Conservation (phyloP, 2,888 invertebrate species). For the Drosophila mayaguana region DNA sequence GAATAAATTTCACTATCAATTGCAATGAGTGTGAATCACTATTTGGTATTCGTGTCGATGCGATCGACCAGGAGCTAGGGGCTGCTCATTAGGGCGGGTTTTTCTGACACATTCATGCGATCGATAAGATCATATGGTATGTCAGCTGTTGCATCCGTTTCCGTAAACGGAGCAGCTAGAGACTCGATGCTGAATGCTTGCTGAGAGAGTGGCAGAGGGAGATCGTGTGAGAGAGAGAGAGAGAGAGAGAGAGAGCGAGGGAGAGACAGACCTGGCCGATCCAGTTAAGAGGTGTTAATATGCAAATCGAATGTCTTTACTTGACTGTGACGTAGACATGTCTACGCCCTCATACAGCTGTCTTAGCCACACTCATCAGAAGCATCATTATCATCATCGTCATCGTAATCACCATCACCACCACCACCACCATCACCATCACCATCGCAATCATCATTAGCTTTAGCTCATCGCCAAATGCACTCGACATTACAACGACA, state of each 20-base stretch:
- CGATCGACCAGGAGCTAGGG: slow-evolving; percentile 49
- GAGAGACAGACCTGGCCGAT: slow-evolving; percentile 24
- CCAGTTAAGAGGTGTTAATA: slow-evolving; percentile 70
- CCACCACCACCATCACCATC: slow-evolving; percentile 20
- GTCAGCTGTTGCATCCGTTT: slow-evolving; percentile 69
- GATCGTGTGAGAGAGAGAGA: not conserved
- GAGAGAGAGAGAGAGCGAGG: not conserved
- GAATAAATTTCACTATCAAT: slow-evolving; percentile 29
- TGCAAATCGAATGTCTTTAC: slow-evolving; percentile 54
- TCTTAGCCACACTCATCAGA: slow-evolving; percentile 9
- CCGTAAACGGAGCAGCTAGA: slow-evolving; percentile 42
- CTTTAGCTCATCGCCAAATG: slow-evolving; percentile 54
- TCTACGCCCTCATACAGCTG: slow-evolving; percentile 49
- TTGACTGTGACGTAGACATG: slow-evolving; percentile 50
- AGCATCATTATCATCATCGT: slow-evolving; percentile 21
- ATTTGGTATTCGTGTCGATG: slow-evolving; percentile 32
- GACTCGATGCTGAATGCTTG: not conserved
- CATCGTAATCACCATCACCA: not conserved
- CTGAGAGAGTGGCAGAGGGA: not conserved
- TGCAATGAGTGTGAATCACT: slow-evolving; percentile 40
- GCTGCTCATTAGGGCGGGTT: slow-evolving; percentile 57
- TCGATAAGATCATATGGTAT: slow-evolving; percentile 62
- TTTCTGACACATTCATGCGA: slow-evolving; percentile 71
- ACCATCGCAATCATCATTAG: slow-evolving; percentile 30
- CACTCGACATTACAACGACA: slow-evolving; percentile 66